Evolutionary conservation across 2,888 invertebrate genomes (phyloP), one percentile per base, ranked within the genome.

Genomic region (Volucella bombylans): DNA sequence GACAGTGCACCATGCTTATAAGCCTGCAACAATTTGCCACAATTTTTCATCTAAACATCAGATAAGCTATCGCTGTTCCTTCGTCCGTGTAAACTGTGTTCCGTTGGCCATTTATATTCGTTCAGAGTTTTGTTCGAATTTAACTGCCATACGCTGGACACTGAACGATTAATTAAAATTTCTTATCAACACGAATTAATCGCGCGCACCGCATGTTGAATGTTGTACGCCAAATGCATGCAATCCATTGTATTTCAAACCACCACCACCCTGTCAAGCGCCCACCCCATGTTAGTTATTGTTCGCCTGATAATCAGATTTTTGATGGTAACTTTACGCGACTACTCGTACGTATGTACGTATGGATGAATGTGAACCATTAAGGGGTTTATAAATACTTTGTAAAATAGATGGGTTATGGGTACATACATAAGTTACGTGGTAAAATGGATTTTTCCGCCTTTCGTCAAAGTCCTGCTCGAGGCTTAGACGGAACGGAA

Each of bases 151-250:
- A 72, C 69, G 55, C 39, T 47, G 67, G 67, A 83, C 61, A 74
- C 69, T 39, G 62, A 76, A 64, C 85, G 80, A 80, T 85, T 80
- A 85, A 85, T 76, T 76, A 76, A 85, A 78, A 65, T 61, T 65
- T 14, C 68, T 80, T 76, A 85, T 85, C 85, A 71, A 72, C 59
- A 68, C 67, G 85, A 80, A 72, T 76, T 67, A 76, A 85, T 85
- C 79, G 41, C 55, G 45, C 49, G 64, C 76, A 31, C 61, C 64
- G 15, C 64, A 57, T 45, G 57, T 62, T 43, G 47, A 59, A 71
- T 74, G 65, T 18, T 31, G 4, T 31, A 31, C 67, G n/a, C 38
- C 45, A 43, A 71, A 62, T 62, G 67, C 80, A 77, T 85, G 80
- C 69, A 45, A 83, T 54, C 23, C 54, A 9, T 31, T 23, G 14